Percentiles rank a stretch among this genome's conserved stretches.
These are phyloP conservation scores for Odontocolon sp. DNA, from an alignment of 2,888 invertebrate species.

Conservation along the genomic window DNA sequence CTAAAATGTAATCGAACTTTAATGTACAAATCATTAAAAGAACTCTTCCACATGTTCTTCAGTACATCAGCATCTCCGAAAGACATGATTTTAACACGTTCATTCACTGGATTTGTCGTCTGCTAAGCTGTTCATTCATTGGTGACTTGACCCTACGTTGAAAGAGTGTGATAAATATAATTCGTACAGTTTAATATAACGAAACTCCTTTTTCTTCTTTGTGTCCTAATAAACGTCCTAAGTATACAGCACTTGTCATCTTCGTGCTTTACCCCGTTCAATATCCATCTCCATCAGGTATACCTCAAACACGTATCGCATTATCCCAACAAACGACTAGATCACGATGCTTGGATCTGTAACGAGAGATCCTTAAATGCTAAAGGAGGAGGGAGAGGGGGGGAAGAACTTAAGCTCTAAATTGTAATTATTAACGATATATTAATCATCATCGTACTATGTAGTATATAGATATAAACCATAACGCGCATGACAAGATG, in stretches of 20 bases:
- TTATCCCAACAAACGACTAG: slow-evolving; percentile 78
- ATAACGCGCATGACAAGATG: slow-evolving; percentile 29
- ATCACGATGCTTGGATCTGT: slow-evolving; percentile 76
- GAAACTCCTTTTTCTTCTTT: slow-evolving; percentile 50
- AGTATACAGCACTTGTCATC: slow-evolving; percentile 27
- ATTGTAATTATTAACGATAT: slow-evolving; percentile 67
- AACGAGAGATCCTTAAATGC: slow-evolving; percentile 75
- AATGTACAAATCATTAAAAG: too few relatives aligned
- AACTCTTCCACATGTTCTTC: too few relatives aligned
- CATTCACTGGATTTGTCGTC: too few relatives aligned
- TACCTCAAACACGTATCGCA: slow-evolving; percentile 56
- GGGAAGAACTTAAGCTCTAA: slow-evolving; percentile 68
- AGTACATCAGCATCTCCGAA: too few relatives aligned
- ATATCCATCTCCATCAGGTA: slow-evolving; percentile 20
- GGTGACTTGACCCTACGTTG: too few relatives aligned
- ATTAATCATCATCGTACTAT: slow-evolving; percentile 68
- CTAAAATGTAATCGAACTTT: too few relatives aligned
- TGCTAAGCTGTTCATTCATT: too few relatives aligned
- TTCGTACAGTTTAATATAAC: slow-evolving; percentile 25
- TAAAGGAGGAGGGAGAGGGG: slow-evolving; percentile 58
- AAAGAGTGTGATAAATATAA: neutral
- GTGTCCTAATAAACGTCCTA: slow-evolving; percentile 45
- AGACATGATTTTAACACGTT: too few relatives aligned
- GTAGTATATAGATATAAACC: slow-evolving; percentile 40
- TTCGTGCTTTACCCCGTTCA: slow-evolving; percentile 27